phyloP scores from a whole-genome alignment of 2,797 vertebrate genomes.

The Manis pentadactyla region DNA sequence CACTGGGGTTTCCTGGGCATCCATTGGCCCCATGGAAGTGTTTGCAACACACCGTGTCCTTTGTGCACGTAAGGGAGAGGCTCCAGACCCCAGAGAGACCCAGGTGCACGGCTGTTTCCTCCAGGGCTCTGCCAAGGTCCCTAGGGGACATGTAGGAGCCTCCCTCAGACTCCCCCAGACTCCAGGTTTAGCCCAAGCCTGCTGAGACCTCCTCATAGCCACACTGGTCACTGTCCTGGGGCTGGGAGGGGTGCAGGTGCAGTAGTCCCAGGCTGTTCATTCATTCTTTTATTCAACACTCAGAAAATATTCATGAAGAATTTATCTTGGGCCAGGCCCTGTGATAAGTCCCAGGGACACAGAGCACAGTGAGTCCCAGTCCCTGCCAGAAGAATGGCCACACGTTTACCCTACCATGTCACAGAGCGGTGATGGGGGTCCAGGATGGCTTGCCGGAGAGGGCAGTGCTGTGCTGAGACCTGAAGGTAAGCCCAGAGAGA shows the following conservation, averaged over 20 bases:
- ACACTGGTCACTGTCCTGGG: not conserved
- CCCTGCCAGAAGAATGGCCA: not conserved
- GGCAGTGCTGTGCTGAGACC: not conserved
- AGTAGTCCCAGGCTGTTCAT: conserved; percentile 56
- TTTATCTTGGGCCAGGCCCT: not conserved
- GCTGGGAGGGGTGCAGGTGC: not conserved
- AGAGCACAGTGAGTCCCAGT: not conserved
- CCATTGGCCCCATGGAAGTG: not conserved
- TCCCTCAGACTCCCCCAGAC: not conserved
- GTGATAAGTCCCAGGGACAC: not conserved
- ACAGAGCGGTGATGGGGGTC: not conserved
- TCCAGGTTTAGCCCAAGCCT: not conserved
- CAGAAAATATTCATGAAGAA: conserved; percentile 58
- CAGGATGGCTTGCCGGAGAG: conserved; percentile 14
- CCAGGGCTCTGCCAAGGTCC: not conserved
- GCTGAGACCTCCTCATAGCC: not conserved
- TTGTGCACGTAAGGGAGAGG: not conserved
- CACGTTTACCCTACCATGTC: not conserved
- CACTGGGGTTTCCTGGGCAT: not conserved
- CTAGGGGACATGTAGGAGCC: not conserved
- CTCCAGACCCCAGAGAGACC: not conserved
- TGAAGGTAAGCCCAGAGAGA: not conserved
- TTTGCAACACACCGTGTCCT: not conserved
- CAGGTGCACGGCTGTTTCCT: not conserved
- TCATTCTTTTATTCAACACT: conserved; percentile 4